A percentile compares a stretch with the other conserved stretches of the same genome.
phyloP scores from a whole-genome alignment of 2,797 vertebrate genomes.

The Columba guinea region DNA sequence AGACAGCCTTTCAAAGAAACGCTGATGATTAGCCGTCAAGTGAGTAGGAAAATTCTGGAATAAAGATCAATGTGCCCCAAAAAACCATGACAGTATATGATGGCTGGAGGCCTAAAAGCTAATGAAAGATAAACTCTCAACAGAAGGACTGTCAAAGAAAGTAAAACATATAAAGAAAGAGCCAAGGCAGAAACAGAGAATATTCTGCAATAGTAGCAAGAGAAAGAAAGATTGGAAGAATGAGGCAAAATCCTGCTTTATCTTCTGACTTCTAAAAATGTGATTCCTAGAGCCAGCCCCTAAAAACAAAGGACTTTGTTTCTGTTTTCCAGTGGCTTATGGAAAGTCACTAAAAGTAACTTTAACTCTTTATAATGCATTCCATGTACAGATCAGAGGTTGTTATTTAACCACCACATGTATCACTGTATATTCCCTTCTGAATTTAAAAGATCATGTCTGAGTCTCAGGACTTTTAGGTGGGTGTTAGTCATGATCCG shows the following conservation, averaged over 20 bases:
- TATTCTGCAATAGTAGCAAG: not conserved
- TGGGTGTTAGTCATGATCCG: not conserved
- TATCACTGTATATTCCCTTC: not conserved
- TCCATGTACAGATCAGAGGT: not conserved
- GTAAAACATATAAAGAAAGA: not conserved
- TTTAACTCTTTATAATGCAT: not conserved
- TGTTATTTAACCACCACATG: not conserved
- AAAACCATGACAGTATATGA: conserved; percentile 2
- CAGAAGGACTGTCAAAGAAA: conserved; percentile 13
- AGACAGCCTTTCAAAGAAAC: conserved; percentile 61
- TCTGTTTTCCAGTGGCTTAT: not conserved
- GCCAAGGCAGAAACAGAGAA: not conserved
- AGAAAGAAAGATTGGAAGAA: conserved; percentile 20
- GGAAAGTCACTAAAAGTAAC: not conserved
- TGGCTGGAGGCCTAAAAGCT: conserved; percentile 38
- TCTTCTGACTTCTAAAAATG: not conserved
- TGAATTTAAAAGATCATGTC: not conserved
- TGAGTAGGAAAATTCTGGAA: conserved; percentile 28
- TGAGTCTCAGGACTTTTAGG: not conserved
- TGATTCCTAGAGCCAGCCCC: conserved; percentile 22
- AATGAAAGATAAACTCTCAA: conserved; percentile 65
- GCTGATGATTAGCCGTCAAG: conserved; percentile 1
- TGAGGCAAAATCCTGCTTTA: not conserved
- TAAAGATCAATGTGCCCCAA: conserved; percentile 36
- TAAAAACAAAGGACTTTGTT: not conserved